Evolutionary conservation across 2,888 invertebrate genomes (phyloP), one percentile per base, ranked within the genome.

Genomic region (Xylophagus ater): DNA sequence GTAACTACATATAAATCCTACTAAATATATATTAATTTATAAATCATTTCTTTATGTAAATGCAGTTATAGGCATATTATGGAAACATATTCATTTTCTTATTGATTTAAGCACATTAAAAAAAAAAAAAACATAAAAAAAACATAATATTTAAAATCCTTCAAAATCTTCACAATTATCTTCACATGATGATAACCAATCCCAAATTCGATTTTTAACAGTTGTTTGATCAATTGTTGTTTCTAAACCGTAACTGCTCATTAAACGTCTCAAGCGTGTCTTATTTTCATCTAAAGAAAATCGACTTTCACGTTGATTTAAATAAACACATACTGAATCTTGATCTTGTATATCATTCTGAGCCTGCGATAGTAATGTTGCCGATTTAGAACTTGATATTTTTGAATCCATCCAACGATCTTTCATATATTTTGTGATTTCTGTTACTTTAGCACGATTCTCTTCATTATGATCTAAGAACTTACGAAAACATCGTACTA

Each of bases 401-500:
- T 70, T 69, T 42, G 64, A 66, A 47, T 71, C 66, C 41, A 72
- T 66, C 75, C 75, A 75, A 10, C 69, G 60, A 52, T 75, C 75
- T 51, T 74, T 73, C 53, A 74, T 60, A 53, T 75, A 75, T 51
- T 75, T 75, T 50, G 59, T 66, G 20, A 74, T 66, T 54, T 75
- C 75, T 8, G 71, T 70, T 4, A 73, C 68, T 44, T 70, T 67
- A 40, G 73, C 70, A n/a, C 81, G 68, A 49, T 75, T 73, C 34
- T 77, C 76, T 0, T 74, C 69, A 51, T 78, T 74, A 48, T 78
- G 76, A 41, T 80, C 80, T 44, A 84, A 67, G 34, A 79, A 69
- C 50, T 80, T 72, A 41, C 81, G 70, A 54, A 83, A 78, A 52
- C 81, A 73, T 46, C 82, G 68, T 54, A 81, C 68, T 10, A 81